Conservation (phyloP, 2,888 invertebrate species). For the Oeneis ivallda region DNA sequence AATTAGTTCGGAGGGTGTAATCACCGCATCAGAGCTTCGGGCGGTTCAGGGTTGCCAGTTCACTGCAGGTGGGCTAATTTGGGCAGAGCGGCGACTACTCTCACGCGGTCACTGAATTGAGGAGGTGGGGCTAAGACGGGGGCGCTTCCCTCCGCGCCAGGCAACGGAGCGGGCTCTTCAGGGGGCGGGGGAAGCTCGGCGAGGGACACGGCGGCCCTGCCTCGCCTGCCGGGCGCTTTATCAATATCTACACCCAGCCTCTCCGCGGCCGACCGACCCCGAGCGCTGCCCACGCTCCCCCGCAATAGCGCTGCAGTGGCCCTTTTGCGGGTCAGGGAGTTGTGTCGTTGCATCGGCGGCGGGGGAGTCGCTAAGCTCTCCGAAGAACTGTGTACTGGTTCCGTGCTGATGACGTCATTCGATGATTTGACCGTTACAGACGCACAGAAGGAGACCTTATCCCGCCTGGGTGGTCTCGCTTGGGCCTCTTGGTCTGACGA, state of each 20-base stretch:
- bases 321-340: constrained; percentile 83
- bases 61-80: constrained; percentile 83
- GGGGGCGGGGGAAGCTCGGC: constrained; percentile 55
- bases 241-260: constrained; percentile 59
- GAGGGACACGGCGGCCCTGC: constrained; percentile 85
- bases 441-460: constrained; percentile 77
- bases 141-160: constrained; percentile 47
- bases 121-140: constrained; percentile 92
- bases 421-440: constrained; percentile 77
- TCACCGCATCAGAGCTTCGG: constrained; percentile 1
- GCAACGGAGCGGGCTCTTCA: constrained; percentile 78
- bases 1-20: not conserved
- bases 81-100: constrained; percentile 92
- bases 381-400: constrained; percentile 76
- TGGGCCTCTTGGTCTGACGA: constrained; percentile 90
- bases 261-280: constrained; percentile 68
- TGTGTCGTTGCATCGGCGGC: constrained; percentile 81
- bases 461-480: constrained; percentile 60
- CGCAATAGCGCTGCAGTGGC: constrained; percentile 82
- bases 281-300: constrained; percentile 56
- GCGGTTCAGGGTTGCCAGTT: constrained; percentile 24
- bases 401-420: constrained; percentile 79
- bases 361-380: constrained; percentile 69
- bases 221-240: constrained; percentile 87
- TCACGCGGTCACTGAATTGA: constrained; percentile 93